Conservation (phyloP, 2,888 invertebrate species). For the Andrena praecox region DNA sequence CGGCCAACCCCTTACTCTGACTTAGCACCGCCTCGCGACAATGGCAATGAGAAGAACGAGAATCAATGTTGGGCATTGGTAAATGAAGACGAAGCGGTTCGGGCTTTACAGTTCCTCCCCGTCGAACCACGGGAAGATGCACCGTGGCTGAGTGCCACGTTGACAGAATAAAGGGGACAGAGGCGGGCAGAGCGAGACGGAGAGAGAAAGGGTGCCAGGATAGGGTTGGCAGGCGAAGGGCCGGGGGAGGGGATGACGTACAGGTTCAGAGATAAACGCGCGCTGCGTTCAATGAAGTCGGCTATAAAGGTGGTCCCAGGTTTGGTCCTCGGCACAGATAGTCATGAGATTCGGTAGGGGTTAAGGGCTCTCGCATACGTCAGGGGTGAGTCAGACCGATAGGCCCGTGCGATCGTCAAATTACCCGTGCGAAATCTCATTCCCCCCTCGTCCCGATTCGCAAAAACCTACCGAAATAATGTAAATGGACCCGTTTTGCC, state of each 20-base stretch:
- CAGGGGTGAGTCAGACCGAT: slow-evolving; percentile 73
- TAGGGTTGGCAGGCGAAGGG: slow-evolving; percentile 60
- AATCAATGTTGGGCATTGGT: slow-evolving; percentile 65
- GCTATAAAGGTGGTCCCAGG: slow-evolving; percentile 75
- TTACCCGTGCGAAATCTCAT: slow-evolving; percentile 35
- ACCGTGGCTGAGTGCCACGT: slow-evolving; percentile 55
- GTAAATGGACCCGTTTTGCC: background rate
- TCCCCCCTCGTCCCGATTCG: background rate
- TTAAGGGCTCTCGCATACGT: slow-evolving; percentile 59
- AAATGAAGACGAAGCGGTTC: slow-evolving; percentile 71
- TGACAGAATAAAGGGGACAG: slow-evolving; percentile 54
- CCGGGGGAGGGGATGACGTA: slow-evolving; percentile 75
- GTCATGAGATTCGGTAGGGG: slow-evolving; percentile 57
- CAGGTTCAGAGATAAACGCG: slow-evolving; percentile 78
- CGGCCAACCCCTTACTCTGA: slow-evolving; percentile 44
- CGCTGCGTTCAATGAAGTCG: slow-evolving; percentile 79
- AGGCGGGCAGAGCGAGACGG: slow-evolving; percentile 8
- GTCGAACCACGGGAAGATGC: slow-evolving; percentile 62
- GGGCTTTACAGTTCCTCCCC: slow-evolving; percentile 52
- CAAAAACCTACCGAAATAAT: background rate
- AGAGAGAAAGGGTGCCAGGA: slow-evolving; percentile 50
- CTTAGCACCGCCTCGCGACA: slow-evolving; percentile 52
- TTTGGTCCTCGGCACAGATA: slow-evolving; percentile 63
- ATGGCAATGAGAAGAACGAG: slow-evolving; percentile 58
- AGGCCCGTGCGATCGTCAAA: slow-evolving; percentile 58